A percentile compares a stretch with the other conserved stretches of the same genome.
phyloP scores from a whole-genome alignment of 2,888 invertebrate species.

The Stictocephala bisonia region DNA sequence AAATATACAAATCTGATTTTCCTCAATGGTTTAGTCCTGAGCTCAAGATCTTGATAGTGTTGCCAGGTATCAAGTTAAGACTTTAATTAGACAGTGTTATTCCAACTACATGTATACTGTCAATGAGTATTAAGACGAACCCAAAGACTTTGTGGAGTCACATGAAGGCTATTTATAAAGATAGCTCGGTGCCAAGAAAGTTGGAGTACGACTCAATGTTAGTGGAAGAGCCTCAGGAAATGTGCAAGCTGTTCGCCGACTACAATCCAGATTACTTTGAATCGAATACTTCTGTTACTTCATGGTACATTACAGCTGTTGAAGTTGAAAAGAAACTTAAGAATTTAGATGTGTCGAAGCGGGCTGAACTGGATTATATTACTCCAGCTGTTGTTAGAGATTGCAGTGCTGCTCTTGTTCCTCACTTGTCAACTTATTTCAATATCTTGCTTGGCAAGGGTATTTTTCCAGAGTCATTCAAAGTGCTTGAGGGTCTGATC shows the following conservation, averaged over 20 bases:
- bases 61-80: too few relatives aligned
- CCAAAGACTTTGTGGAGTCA: constrained; percentile 9
- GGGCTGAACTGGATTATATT: constrained; percentile 18
- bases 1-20: not conserved
- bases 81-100: not conserved
- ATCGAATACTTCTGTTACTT: not conserved
- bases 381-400: not conserved
- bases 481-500: constrained; percentile 19
- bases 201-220: not conserved
- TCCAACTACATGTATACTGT: not conserved
- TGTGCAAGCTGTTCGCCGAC: constrained; percentile 10
- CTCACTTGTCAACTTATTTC: constrained; percentile 19
- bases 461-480: not conserved
- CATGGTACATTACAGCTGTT: not conserved
- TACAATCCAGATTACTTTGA: not conserved
- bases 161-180: not conserved
- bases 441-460: not conserved
- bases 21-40: constrained; percentile 14
- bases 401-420: constrained; percentile 6
- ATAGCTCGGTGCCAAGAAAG: not conserved
- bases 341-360: not conserved
- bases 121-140: not conserved
- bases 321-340: constrained; percentile 14
- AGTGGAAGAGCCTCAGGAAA: not conserved
- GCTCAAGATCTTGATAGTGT: not conserved